Percentiles rank a stretch among this genome's conserved stretches.
These are phyloP conservation scores for Eulemur rufifrons DNA, from an alignment of 2,113 vertebrate species.

Conservation along the genomic window DNA sequence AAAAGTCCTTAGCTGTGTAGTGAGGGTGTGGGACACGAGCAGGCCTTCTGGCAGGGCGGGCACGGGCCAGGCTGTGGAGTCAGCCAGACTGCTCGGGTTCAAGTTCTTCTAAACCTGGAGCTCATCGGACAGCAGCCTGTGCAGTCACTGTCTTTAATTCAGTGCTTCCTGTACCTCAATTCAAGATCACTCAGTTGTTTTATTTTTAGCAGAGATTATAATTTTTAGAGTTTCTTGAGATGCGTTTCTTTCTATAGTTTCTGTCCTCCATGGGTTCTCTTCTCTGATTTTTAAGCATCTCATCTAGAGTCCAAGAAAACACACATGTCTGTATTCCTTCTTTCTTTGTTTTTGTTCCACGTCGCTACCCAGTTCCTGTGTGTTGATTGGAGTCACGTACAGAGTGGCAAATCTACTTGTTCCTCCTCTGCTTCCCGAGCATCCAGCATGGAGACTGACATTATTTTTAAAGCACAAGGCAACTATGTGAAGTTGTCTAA, in stretches of 20 bases:
- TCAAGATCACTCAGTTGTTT: neutral
- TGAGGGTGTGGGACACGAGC: neutral
- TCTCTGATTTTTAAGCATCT: slow-evolving; percentile 49
- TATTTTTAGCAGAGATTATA: neutral
- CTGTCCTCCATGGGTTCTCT: slow-evolving; percentile 20
- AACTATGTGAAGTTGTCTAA: neutral
- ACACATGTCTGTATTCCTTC: neutral
- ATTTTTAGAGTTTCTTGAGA: slow-evolving; percentile 59
- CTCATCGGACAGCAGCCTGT: slow-evolving; percentile 6
- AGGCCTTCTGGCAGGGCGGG: neutral
- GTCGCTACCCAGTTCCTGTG: neutral
- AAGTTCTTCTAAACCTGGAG: slow-evolving; percentile 4
- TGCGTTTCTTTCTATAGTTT: slow-evolving; percentile 60
- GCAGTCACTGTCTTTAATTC: neutral
- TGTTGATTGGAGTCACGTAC: neutral
- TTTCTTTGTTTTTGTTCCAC: slow-evolving; percentile 20
- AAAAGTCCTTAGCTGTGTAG: neutral
- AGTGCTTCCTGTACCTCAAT: slow-evolving; percentile 38
- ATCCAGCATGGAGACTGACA: neutral
- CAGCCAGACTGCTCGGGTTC: neutral
- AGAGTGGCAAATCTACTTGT: neutral
- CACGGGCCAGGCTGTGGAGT: neutral
- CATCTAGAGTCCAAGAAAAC: neutral
- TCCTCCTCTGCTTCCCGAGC: neutral
- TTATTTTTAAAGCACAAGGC: neutral